These are phyloP conservation scores for Lasius platythorax DNA, from an alignment of 2,888 invertebrate species.

Conservation along the genomic window DNA sequence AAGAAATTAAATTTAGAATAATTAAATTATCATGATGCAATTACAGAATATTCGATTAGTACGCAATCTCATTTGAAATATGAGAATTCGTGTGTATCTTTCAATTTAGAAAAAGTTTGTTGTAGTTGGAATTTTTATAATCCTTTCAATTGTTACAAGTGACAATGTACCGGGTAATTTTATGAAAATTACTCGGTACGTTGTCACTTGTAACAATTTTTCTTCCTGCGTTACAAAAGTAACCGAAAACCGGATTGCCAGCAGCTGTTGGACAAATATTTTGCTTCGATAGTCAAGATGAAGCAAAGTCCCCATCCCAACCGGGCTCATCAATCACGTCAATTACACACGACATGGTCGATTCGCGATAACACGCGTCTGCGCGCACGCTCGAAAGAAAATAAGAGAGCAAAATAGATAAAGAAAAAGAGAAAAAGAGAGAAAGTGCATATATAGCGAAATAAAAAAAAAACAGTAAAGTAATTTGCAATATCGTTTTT, in stretches of 20 bases:
- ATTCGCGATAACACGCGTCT: conserved; percentile 64
- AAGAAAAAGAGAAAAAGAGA: conserved; percentile 26
- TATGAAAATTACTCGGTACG: neutral
- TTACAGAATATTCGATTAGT: neutral
- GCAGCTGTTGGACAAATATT: conserved; percentile 67
- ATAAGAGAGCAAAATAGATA: conserved; percentile 29
- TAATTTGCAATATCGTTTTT: conserved; percentile 7
- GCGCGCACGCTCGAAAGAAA: conserved; percentile 38
- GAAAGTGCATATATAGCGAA: neutral
- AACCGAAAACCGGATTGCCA: conserved; percentile 62
- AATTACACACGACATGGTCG: conserved; percentile 72
- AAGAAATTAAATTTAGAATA: neutral
- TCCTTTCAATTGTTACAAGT: neutral
- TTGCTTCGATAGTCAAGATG: conserved; percentile 65
- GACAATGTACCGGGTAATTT: neutral
- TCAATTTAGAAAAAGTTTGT: neutral
- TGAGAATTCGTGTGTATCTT: neutral
- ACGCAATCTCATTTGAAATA: conserved; percentile 17
- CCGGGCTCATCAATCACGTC: conserved; percentile 73
- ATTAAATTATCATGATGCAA: neutral
- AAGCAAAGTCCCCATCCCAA: conserved; percentile 67
- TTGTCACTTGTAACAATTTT: neutral
- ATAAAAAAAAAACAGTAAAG: conserved; percentile 14
- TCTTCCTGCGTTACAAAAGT: conserved; percentile 46
- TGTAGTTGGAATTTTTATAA: neutral